Evolutionary conservation across 2,113 vertebrate species (phyloP).

Genomic region (Amphiprion percula): DNA sequence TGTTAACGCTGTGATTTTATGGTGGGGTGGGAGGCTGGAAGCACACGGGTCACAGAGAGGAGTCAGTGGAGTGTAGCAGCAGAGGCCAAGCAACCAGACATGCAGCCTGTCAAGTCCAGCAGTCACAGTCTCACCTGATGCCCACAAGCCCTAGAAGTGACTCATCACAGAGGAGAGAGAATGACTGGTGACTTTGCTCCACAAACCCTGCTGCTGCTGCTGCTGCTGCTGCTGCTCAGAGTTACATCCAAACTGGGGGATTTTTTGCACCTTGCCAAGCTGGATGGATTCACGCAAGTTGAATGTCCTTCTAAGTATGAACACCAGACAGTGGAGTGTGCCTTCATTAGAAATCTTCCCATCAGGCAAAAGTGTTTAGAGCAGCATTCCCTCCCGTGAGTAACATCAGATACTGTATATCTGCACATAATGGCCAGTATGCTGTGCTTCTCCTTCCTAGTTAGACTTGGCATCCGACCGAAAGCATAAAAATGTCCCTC

Average conservation of each 20-base stretch:
- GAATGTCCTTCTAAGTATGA: background rate
- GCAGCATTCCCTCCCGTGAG: background rate
- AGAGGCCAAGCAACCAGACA: constrained; percentile 15
- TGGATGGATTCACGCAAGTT: constrained; percentile 2
- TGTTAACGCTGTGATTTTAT: constrained; percentile 38
- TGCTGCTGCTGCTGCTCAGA: background rate
- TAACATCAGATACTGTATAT: background rate
- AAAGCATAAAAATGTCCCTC: constrained; percentile 22
- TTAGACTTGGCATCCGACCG: constrained; percentile 17
- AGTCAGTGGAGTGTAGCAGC: constrained; percentile 30
- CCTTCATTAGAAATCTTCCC: too few species aligned
- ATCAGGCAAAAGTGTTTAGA: too few species aligned
- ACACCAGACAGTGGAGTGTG: too few species aligned
- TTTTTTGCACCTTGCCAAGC: background rate
- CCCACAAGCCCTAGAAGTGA: constrained; percentile 40
- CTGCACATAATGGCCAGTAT: background rate
- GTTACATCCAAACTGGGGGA: background rate
- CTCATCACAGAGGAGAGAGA: constrained; percentile 20
- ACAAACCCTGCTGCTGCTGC: background rate
- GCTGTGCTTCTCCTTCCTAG: background rate
- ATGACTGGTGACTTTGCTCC: constrained; percentile 14
- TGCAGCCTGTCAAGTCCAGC: constrained; percentile 39
- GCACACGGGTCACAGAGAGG: constrained; percentile 26
- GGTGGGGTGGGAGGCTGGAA: constrained; percentile 10
- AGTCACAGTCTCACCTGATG: constrained; percentile 60